Percentiles rank a stretch among this genome's conserved stretches.
phyloP scores from a whole-genome alignment of 2,113 vertebrate species.

The Sinosuthora webbiana region DNA sequence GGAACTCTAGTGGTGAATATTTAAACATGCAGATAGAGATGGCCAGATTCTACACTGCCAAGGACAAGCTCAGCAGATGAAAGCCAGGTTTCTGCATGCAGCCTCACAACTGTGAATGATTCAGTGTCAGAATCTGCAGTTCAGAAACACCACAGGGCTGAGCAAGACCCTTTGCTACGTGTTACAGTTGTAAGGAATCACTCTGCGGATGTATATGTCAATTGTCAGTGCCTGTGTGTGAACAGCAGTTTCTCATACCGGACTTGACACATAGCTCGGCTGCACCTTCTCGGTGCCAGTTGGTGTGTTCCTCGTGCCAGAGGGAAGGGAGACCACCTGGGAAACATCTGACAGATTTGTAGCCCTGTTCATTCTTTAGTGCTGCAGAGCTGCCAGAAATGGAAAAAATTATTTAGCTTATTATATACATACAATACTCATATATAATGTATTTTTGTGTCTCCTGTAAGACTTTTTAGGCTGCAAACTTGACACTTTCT shows the following conservation, averaged over 20 bases:
- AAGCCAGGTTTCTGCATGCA: not conserved
- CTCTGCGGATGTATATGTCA: accelerated
- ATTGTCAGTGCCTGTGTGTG: not conserved
- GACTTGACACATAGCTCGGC: not conserved
- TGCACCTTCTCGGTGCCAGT: not conserved
- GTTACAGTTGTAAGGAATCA: not conserved
- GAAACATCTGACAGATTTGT: not conserved
- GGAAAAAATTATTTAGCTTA: not conserved
- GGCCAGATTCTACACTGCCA: not conserved
- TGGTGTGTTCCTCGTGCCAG: not conserved
- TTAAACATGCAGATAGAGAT: not conserved
- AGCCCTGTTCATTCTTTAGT: not conserved
- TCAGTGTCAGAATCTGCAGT: not conserved
- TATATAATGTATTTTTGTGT: not conserved
- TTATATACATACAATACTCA: not conserved
- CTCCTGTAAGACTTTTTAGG: not conserved
- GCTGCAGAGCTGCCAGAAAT: not conserved
- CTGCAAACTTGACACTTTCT: not conserved
- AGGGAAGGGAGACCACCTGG: not conserved
- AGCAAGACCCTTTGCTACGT: not conserved
- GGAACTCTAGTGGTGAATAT: not conserved
- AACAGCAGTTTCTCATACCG: not conserved
- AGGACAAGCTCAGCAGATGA: not conserved
- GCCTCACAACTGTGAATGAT: accelerated
- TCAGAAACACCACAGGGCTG: not conserved